Base-by-base conservation (phyloP, 2,113 vertebrate genomes). In the Erpornis zantholeuca region DNA sequence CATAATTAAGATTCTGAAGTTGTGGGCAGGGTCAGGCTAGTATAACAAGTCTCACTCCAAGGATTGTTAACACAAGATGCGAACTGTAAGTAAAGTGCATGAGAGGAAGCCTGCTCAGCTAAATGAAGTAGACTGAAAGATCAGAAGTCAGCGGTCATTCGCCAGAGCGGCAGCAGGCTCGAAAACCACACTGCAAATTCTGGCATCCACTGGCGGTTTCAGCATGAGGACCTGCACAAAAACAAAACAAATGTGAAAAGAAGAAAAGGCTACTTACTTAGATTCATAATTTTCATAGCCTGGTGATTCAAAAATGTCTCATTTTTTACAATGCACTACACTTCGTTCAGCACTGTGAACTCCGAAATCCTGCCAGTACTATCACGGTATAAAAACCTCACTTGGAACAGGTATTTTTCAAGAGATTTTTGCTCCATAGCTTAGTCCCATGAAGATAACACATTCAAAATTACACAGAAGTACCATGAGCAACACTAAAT, bases 151-250 rank as follows among this genome's bases (percentile, higher is more conserved):
- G 93, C 88, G 88, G 24, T 99, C 98, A 99, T 96, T 99, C 99
- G 94, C 99, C 99, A 91, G 99, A 99, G 98, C 99, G 99, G 97
- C 99, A 99, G 98, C 99, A 99, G 92, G 98, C 99, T 97, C 99
- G 98, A 98, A 99, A 99, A 97, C 99, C 99, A 97, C 99, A 99
- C 99, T 99, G 99, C 97, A 99, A 99, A 72, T 99, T 99, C 99
- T 99, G 99, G 98, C 99, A 99, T 98, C 99, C 99, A 88, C 99
- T 99, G 97, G 99, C 99, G 17, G 98, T 99, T 93, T 99, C 99
- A 49, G 99, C 99, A 66, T 99, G 99, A 92, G 99, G 99, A 99
- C 99, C 99, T 99, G 98, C 73, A 87, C 96, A 96, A 92, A 98
- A 98, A 98, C 96, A 98, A 97, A 98, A 70, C 17, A 94, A 71